A percentile compares a stretch with the other conserved stretches of the same genome.
These are phyloP conservation scores for Ageneiosus marmoratus DNA, from an alignment of 2,113 vertebrate species.

Conservation along the genomic window DNA sequence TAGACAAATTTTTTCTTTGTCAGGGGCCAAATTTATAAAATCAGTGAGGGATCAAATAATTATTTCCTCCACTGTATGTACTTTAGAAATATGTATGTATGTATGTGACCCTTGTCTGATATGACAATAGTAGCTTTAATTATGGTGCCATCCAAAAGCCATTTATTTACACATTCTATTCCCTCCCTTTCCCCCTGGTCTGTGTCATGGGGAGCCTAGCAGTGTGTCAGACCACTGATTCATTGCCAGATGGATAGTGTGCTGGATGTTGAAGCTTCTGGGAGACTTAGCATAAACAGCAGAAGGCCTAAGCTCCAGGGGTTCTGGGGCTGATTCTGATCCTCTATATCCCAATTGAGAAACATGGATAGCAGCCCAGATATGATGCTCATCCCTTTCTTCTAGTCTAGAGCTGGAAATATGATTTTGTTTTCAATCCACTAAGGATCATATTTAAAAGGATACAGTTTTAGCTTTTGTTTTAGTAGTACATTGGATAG, in stretches of 20 bases:
- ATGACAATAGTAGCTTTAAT: background rate
- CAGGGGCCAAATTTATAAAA: no score
- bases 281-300: slow-evolving; percentile 66
- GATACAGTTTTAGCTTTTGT: background rate
- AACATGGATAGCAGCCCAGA: slow-evolving; percentile 54
- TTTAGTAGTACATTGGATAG: background rate
- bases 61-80: background rate
- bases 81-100: background rate
- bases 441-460: background rate
- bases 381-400: slow-evolving; percentile 54
- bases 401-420: slow-evolving; percentile 23
- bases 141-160: background rate
- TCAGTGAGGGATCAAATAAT: no score
- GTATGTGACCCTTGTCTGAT: background rate
- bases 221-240: slow-evolving; percentile 44
- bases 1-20: no score
- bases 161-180: background rate
- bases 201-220: slow-evolving; percentile 36
- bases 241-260: slow-evolving; percentile 60
- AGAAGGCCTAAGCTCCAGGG: slow-evolving; percentile 70
- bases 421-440: slow-evolving; percentile 8
- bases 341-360: slow-evolving; percentile 58
- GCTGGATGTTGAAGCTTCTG: slow-evolving; percentile 54
- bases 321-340: slow-evolving; percentile 56
- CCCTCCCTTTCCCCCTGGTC: slow-evolving; percentile 6